Percentiles rank a stretch among this genome's conserved stretches.
Conservation (phyloP, 2,113 vertebrate species). For the Nannospalax galili region DNA sequence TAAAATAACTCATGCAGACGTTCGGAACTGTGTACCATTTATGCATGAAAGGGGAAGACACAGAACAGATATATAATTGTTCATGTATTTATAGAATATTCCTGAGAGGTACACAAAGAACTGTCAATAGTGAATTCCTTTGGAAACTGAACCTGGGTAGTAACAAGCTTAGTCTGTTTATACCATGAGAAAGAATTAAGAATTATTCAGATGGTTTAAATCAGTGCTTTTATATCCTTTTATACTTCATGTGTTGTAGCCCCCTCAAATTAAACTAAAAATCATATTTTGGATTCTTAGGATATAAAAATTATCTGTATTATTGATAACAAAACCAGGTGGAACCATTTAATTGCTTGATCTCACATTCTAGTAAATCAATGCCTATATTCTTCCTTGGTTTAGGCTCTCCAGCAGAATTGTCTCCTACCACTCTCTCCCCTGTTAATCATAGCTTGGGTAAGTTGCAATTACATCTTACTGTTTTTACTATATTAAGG, state of each 20-base stretch:
- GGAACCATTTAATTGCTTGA: not conserved
- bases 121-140: not conserved
- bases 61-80: not conserved
- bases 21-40: not conserved
- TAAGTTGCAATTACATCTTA: conserved; percentile 82
- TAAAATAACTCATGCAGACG: not conserved
- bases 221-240: not conserved
- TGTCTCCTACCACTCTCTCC: conserved; percentile 96
- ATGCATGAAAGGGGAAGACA: not conserved
- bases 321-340: not conserved
- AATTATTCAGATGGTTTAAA: too few relatives aligned
- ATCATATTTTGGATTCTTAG: conserved; percentile 13
- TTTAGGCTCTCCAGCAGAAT: conserved; percentile 96
- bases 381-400: conserved; percentile 62
- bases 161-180: not conserved
- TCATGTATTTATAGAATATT: not conserved
- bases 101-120: not conserved
- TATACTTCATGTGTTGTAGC: not conserved
- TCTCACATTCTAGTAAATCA: not conserved
- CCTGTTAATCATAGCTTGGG: conserved; percentile 97
- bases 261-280: not conserved
- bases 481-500: not conserved
- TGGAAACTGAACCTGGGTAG: not conserved
- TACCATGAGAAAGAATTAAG: not conserved
- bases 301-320: conserved; percentile 29